Base-by-base conservation (phyloP, 2,113 vertebrate species). In the Protomyctophum bolini region DNA sequence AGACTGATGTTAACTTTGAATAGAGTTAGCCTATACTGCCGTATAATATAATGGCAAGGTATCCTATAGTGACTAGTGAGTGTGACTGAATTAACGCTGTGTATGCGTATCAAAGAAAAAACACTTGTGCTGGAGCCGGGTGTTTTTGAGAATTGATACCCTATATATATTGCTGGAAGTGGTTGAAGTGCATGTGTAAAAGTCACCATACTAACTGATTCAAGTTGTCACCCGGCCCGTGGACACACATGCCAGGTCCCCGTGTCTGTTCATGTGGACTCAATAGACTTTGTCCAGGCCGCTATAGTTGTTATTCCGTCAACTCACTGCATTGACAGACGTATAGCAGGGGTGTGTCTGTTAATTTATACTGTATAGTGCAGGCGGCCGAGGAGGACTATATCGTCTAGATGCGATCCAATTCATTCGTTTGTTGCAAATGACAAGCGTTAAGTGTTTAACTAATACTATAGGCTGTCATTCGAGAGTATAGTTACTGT, bases 331-430 rank as follows among this genome's bases (percentile, higher is more conserved):
- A 29, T 68, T 66, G 78, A 82, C 73, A 76, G 58, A 65, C 58
- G 41, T 52, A 48, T 62, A 21, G 21, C 21, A 85, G 84, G 86
- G 87, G 88, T 90, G 85, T 89, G 89, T 86, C 88, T 89, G 89
- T 86, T 86, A 70, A 12, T 21, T 50, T 57, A 51, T 60, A 75
- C 76, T 70, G 51, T 67, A 68, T 67, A 68, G 33, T 63, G 73
- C 63, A 73, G 57, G 64, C 70, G 59, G 48, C 47, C 61, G 46
- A 6, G 75, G 46, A 6, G 75, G 54, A 72, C 66, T 59, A 54
- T 59, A 54, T 51, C 50, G 10, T 74, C 71, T n/a, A 41, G 8
- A 61, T 0, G 64, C 7, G 0, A 63, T 60, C 2, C 70, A 55
- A 10, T 58, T 8, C 0, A 1, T 49, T 15, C 8, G 9, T 56